Evolutionary conservation across 2,888 invertebrate genomes (phyloP).

Genomic region (Lagria hirta): DNA sequence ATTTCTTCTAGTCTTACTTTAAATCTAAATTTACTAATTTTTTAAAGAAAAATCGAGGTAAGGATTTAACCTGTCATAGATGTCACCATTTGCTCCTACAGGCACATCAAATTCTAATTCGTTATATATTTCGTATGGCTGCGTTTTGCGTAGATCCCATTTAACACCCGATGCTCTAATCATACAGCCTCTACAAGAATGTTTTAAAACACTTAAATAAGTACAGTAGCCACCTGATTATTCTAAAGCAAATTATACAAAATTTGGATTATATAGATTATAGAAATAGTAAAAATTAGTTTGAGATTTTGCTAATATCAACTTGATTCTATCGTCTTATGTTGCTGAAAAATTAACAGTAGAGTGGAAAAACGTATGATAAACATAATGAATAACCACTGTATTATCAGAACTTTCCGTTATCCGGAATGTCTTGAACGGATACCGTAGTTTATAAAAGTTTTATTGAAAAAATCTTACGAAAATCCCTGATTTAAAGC

Average conservation of each 20-base stretch:
- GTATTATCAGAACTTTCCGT: too few relatives aligned
- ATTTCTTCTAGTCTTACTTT: conserved; percentile 69
- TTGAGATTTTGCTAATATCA: too few relatives aligned
- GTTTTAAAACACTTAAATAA: conserved; percentile 1
- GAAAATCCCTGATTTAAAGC: conserved; percentile 63
- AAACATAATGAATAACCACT: too few relatives aligned
- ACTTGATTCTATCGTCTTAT: too few relatives aligned
- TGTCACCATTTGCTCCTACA: conserved; percentile 79
- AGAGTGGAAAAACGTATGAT: too few relatives aligned
- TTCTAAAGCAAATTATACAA: too few relatives aligned
- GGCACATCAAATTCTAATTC: conserved; percentile 82
- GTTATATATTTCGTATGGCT: conserved; percentile 84
- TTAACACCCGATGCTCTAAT: conserved; percentile 79
- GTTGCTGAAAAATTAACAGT: too few relatives aligned
- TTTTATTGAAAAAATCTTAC: conserved; percentile 26
- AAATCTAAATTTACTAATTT: conserved; percentile 51
- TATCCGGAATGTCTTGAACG: too few relatives aligned
- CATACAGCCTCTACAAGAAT: conserved; percentile 67
- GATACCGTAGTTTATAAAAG: too few relatives aligned
- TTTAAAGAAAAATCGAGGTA: conserved; percentile 1
- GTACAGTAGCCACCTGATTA: too few relatives aligned
- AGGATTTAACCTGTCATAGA: conserved; percentile 69
- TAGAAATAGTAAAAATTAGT: not conserved
- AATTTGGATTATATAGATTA: too few relatives aligned
- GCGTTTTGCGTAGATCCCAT: conserved; percentile 81